Percentiles rank a stretch among this genome's conserved stretches.
Conservation (phyloP, 1,140 invertebrate species). For the Paraescarpia echinospica region DNA sequence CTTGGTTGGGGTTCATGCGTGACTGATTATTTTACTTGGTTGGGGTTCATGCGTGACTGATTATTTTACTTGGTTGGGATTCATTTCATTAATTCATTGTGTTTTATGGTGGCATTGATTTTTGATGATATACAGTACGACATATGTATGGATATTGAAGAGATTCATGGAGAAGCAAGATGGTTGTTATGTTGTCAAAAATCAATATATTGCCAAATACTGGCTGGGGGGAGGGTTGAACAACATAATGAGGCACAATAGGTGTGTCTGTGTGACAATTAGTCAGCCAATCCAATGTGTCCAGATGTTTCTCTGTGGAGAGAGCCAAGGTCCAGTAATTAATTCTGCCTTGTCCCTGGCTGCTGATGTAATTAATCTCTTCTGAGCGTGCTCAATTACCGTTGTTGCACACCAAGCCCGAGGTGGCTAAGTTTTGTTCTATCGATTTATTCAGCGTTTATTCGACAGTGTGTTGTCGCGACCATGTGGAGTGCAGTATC, state of each 20-base stretch:
- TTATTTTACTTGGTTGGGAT: too few species aligned
- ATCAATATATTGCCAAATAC: not conserved
- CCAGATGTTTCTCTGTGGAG: not conserved
- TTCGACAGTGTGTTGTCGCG: not conserved
- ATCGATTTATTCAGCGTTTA: not conserved
- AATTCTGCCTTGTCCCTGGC: not conserved
- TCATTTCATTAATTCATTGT: not conserved
- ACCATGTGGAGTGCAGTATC: not conserved
- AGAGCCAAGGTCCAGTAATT: not conserved
- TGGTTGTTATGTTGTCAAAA: not conserved
- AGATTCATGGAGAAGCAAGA: not conserved
- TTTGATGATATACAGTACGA: not conserved
- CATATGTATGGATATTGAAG: not conserved
- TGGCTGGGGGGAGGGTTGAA: not conserved
- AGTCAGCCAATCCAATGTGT: not conserved
- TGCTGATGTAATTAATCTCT: not conserved
- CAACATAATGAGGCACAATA: not conserved
- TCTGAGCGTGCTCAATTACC: conserved; percentile 3
- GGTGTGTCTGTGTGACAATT: not conserved
- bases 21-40: too few species aligned
- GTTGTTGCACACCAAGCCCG: conserved; percentile 3
- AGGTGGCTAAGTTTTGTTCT: conserved; percentile 5
- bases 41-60: too few species aligned
- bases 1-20: too few species aligned
- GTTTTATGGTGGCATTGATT: not conserved